Evolutionary conservation across 1,140 invertebrate species (phyloP).

Genomic region (Caenorhabditis inopinata): DNA sequence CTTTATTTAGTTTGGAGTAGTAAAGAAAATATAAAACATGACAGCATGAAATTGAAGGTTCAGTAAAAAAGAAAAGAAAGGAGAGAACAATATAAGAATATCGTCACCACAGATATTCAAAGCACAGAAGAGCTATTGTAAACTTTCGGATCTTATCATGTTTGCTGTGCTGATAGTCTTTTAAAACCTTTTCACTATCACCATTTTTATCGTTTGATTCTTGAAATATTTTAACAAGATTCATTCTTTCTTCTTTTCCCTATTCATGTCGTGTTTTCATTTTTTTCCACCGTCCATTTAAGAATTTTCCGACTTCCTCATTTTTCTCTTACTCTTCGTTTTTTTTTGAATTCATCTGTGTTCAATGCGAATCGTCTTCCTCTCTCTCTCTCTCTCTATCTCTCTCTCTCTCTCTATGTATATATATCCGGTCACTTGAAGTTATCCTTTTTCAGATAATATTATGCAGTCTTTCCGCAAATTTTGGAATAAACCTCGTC

Average conservation of each 20-base stretch:
- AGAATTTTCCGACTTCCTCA: too few relatives aligned
- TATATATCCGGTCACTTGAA: not conserved
- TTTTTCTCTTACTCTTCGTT: not conserved
- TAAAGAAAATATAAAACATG: not conserved
- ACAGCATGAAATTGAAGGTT: not conserved
- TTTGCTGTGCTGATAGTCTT: conserved; percentile 16
- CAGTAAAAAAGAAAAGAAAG: too few relatives aligned
- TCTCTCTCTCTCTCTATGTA: not conserved
- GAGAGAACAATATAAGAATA: not conserved
- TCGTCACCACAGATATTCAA: not conserved
- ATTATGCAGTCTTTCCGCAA: conserved; percentile 64
- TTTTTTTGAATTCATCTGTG: not conserved
- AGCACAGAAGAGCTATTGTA: too few relatives aligned
- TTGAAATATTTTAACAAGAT: not conserved
- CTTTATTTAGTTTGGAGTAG: not conserved
- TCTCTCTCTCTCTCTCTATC: conserved; percentile 8
- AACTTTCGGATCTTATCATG: conserved; percentile 34
- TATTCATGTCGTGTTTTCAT: not conserved
- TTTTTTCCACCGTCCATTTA: not conserved
- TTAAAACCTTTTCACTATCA: not conserved
- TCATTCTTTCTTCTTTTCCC: not conserved
- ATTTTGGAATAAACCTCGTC: conserved; percentile 62
- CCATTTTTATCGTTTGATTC: not conserved
- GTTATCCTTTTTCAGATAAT: not conserved
- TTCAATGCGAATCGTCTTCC: not conserved